Conservation (phyloP, 2,113 vertebrate species). For the Felis chaus region DNA sequence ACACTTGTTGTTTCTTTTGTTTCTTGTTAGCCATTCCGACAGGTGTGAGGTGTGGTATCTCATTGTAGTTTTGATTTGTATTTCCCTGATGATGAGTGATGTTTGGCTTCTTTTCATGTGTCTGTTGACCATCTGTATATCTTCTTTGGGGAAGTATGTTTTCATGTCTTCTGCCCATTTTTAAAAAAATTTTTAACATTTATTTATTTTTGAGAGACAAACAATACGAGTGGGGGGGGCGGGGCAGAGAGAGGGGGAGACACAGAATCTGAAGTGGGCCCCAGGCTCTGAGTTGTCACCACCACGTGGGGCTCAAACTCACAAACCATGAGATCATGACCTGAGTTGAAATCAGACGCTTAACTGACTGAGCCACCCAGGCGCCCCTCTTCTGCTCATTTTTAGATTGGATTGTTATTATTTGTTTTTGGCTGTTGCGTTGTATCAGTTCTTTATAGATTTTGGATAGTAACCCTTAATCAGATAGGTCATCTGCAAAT, state of each 20-base stretch:
- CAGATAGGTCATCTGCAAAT: background rate
- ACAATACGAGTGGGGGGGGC: accelerated
- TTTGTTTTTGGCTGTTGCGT: background rate
- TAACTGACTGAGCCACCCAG: background rate
- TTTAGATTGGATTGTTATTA: background rate
- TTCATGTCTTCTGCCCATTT: background rate
- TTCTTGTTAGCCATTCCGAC: background rate
- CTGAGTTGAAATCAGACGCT: background rate
- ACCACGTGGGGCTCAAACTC: background rate
- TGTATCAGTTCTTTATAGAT: background rate
- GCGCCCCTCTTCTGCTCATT: background rate
- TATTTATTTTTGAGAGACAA: background rate
- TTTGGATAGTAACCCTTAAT: background rate
- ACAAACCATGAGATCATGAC: background rate
- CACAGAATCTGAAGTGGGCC: background rate
- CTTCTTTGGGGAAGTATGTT: background rate
- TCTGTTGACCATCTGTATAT: background rate
- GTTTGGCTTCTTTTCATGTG: background rate
- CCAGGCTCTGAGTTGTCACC: too few species aligned
- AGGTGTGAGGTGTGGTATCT: background rate
- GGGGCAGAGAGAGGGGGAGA: background rate
- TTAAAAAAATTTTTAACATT: background rate
- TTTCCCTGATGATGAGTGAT: background rate
- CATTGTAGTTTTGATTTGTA: background rate
- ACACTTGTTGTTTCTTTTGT: background rate